These are phyloP conservation scores for Lithophane socia DNA, from an alignment of 2,888 invertebrate species.

Conservation along the genomic window DNA sequence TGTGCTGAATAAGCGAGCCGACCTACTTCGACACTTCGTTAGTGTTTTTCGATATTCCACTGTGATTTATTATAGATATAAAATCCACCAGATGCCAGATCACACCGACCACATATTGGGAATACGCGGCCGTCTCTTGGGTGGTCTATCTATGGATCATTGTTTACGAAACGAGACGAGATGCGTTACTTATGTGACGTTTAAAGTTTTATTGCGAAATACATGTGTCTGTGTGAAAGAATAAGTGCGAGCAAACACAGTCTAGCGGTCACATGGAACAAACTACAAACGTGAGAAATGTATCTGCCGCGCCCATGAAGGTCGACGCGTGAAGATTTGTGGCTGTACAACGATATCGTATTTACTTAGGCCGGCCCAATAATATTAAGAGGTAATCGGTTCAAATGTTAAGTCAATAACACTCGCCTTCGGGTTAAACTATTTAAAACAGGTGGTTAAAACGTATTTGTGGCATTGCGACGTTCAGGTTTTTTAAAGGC, in stretches of 20 bases:
- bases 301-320: conserved; percentile 41
- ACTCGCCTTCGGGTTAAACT: conserved; percentile 17
- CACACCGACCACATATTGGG: conserved; percentile 76
- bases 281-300: conserved; percentile 39
- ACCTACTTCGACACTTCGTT: conserved; percentile 82
- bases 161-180: conserved; percentile 73
- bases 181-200: conserved; percentile 63
- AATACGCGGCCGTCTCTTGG: conserved; percentile 75
- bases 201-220: conserved; percentile 69
- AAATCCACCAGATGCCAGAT: conserved; percentile 83
- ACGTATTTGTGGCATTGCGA: conserved; percentile 48
- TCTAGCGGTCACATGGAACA: conserved; percentile 46
- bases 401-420: conserved; percentile 49
- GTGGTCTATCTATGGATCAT: conserved; percentile 79
- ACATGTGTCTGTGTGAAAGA: conserved; percentile 55
- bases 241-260: conserved; percentile 51
- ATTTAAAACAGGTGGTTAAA: conserved; percentile 7
- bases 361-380: conserved; percentile 47
- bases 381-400: conserved; percentile 37
- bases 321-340: conserved; percentile 38
- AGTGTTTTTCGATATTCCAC: conserved; percentile 80
- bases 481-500: conserved; percentile 33
- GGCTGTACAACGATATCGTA: conserved; percentile 23
- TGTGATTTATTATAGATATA: conserved; percentile 86
- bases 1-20: conserved; percentile 74